Base-by-base conservation (phyloP, 2,888 invertebrate species). In the Eurois occulta region DNA sequence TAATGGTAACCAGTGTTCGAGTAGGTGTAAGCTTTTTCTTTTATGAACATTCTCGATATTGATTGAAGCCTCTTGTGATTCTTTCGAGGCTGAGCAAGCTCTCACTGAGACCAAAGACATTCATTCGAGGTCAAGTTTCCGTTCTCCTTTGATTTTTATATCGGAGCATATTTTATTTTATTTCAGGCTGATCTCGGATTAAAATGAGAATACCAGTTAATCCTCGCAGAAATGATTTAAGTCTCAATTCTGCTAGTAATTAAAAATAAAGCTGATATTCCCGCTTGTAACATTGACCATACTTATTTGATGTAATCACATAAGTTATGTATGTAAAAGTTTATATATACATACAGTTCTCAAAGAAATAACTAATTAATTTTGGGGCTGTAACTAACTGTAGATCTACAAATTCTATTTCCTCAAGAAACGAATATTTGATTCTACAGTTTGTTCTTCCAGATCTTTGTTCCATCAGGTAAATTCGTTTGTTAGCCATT, bases 21-120 rank as follows among this genome's bases (percentile, higher is more conserved):
- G 7, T 35, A 48, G 16, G 21, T 46, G n/a, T 52, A 80, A 55
- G 55, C 48, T 55, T 24, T 72, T 66, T 71, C 35, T 76, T 71
- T 79, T 72, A 68, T 72, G 35, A 58, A 38, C 48, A 69, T 38
- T 65, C 46, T 70, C 16, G 41, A 55, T 74, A 65, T 74, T 84
- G 64, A 65, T 66, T 76, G 52, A 52, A 43, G 58, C 60, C 32
- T 73, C 28, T 75, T n/a, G 58, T 60, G 64, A 24, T 38, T 73
- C 48, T 58, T 70, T 66, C 18, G 32, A 66, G 48, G 21, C 62
- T 64, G 32, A 81, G 35, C 35, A 77, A 75, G 21, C 46, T 64
- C 66, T 67, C 52, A 55, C 46, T 18, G 55, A 58, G 38, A 41
- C 41, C 66, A 65, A 16, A 73, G 48, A 67, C 28, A 48, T 43